Percentiles rank a stretch among this genome's conserved stretches.
Evolutionary conservation across 2,888 invertebrate genomes (phyloP).

Genomic region (Zygaena filipendulae): DNA sequence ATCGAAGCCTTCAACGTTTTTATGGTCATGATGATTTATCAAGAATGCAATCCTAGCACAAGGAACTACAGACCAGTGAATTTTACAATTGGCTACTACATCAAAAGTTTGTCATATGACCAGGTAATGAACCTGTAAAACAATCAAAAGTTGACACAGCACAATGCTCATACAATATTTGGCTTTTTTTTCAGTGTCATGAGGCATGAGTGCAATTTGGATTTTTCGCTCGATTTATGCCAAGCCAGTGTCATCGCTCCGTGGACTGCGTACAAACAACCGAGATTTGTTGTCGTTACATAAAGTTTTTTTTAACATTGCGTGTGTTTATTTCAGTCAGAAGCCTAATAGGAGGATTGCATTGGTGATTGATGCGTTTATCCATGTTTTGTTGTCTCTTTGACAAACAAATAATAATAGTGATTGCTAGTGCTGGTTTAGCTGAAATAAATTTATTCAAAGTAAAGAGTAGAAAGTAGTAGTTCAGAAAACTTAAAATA

Average conservation of each 20-base stretch:
- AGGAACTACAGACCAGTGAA: too few relatives aligned
- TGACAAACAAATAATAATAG: too few relatives aligned
- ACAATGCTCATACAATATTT: conserved; percentile 46
- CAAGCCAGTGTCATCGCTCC: conserved; percentile 53
- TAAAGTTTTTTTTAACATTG: conserved; percentile 44
- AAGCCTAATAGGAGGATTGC: conserved; percentile 35
- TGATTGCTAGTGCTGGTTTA: too few relatives aligned
- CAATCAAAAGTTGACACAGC: conserved; percentile 34
- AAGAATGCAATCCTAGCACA: too few relatives aligned
- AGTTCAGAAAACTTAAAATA: too few relatives aligned
- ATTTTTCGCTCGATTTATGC: conserved; percentile 59
- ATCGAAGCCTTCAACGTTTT: too few relatives aligned
- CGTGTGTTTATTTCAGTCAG: conserved; percentile 50
- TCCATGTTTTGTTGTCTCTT: conserved; percentile 18
- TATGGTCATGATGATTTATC: too few relatives aligned
- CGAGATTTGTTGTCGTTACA: conserved; percentile 50
- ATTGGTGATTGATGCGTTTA: conserved; percentile 31
- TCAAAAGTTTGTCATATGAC: too few relatives aligned
- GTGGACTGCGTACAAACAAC: conserved; percentile 60
- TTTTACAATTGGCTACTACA: too few relatives aligned
- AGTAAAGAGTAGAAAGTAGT: too few relatives aligned
- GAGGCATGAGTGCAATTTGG: conserved; percentile 59
- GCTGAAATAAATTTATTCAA: too few relatives aligned
- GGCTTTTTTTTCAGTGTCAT: conserved; percentile 54
- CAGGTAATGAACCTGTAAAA: conserved; percentile 33